Percentiles rank a stretch among this genome's conserved stretches.
Conservation (phyloP, 2,888 invertebrate species). For the Pilophorus perplexus region DNA sequence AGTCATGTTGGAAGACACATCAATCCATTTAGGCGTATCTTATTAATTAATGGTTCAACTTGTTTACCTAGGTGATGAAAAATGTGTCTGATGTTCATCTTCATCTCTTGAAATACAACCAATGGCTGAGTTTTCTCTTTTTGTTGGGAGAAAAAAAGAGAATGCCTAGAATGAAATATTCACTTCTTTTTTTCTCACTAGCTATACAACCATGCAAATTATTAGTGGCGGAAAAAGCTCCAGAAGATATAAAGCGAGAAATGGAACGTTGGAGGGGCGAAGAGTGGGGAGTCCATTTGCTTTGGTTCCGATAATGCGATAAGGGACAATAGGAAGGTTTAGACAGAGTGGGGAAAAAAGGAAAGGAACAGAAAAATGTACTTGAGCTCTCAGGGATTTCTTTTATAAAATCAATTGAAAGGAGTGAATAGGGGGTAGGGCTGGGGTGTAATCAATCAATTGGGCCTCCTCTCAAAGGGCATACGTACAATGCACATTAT, state of each 20-base stretch:
- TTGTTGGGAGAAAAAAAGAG: not conserved
- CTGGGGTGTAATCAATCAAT: conserved; percentile 36
- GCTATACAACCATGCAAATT: conserved; percentile 29
- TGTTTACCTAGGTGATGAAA: too few species aligned
- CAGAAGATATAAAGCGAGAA: conserved; percentile 24
- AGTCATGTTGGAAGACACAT: too few species aligned
- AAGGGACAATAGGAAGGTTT: conserved; percentile 42
- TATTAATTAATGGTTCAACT: too few species aligned
- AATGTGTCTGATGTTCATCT: too few species aligned
- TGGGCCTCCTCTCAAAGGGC: conserved; percentile 33
- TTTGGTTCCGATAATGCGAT: conserved; percentile 39
- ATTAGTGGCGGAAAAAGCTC: conserved; percentile 20
- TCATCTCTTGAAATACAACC: too few species aligned
- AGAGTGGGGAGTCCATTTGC: conserved; percentile 34
- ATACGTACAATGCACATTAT: conserved; percentile 40
- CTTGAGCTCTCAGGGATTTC: conserved; percentile 41
- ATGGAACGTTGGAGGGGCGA: not conserved
- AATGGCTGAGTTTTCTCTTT: too few species aligned
- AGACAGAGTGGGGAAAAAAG: conserved; percentile 20
- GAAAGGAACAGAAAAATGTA: conserved; percentile 42
- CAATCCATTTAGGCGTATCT: too few species aligned
- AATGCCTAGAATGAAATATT: not conserved
- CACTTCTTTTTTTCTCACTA: conserved; percentile 13
- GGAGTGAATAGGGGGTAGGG: conserved; percentile 33
- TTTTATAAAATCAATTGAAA: conserved; percentile 43